Percentiles rank a stretch among this genome's conserved stretches.
Evolutionary conservation across 2,113 vertebrate species (phyloP).

Genomic region (Tenrec ecaudatus): DNA sequence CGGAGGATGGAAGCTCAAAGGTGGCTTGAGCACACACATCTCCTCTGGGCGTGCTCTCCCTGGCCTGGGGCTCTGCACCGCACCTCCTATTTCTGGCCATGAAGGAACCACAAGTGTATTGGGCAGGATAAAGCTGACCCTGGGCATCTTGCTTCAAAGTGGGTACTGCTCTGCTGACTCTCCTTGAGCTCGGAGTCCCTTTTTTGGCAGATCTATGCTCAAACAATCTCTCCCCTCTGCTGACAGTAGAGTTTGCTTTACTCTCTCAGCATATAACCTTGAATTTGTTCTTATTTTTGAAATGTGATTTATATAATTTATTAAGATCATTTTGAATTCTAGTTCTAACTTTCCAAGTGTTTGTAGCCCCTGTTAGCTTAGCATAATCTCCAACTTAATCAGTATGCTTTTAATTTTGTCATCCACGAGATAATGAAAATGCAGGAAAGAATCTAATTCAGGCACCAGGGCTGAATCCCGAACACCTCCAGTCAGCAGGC

Average conservation of each 20-base stretch:
- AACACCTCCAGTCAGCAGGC: background rate
- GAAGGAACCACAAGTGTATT: background rate
- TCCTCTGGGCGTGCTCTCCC: background rate
- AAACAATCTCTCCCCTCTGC: slow-evolving; percentile 6
- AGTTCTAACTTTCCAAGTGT: slow-evolving; percentile 60
- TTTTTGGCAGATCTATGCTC: background rate
- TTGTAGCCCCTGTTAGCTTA: slow-evolving; percentile 64
- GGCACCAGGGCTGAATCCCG: slow-evolving; percentile 15
- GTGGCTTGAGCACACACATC: background rate
- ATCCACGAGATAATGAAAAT: slow-evolving; percentile 40
- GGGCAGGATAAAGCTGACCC: background rate
- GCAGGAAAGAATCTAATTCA: background rate
- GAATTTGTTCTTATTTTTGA: slow-evolving; percentile 63
- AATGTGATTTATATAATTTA: slow-evolving; percentile 75
- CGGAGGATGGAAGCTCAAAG: background rate
- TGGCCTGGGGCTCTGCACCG: background rate
- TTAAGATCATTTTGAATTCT: slow-evolving; percentile 72
- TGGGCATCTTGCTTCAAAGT: background rate
- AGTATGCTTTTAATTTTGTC: slow-evolving; percentile 59
- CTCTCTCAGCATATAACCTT: slow-evolving; percentile 55
- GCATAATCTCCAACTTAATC: slow-evolving; percentile 60
- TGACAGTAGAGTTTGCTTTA: slow-evolving; percentile 25
- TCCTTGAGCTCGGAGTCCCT: background rate
- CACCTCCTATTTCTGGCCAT: background rate
- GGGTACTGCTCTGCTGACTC: background rate